Conservation (phyloP, 2,888 invertebrate genomes). For the Gymnosoma rotundatum region DNA sequence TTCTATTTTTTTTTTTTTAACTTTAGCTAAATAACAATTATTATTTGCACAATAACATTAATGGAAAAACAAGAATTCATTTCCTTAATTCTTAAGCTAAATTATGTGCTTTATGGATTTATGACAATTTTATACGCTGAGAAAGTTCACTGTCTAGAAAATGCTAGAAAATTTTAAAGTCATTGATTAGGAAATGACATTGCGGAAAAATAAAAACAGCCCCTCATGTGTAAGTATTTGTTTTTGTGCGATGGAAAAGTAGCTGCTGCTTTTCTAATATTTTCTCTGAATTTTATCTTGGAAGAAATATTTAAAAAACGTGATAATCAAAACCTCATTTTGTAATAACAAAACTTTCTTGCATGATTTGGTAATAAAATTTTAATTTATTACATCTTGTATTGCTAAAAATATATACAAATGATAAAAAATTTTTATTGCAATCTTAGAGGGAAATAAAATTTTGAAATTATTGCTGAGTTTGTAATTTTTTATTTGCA, state of each 20-base stretch:
- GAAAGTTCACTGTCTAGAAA: constrained; percentile 13
- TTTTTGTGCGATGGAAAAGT: constrained; percentile 33
- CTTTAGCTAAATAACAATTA: constrained; percentile 46
- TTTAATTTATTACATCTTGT: no score
- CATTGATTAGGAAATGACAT: constrained; percentile 60
- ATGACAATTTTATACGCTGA: constrained; percentile 27
- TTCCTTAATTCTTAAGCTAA: background rate
- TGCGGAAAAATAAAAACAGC: constrained; percentile 38
- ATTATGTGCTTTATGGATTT: constrained; percentile 1
- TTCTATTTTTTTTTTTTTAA: constrained; percentile 17
- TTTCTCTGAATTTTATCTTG: background rate
- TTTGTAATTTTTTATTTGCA: no score
- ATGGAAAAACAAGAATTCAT: constrained; percentile 4
- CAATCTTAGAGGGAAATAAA: no score
- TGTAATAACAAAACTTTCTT: no score
- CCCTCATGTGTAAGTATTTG: background rate
- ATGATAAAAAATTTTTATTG: no score
- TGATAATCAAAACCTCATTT: no score
- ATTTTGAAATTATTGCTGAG: no score
- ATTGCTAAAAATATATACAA: no score
- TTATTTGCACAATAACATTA: background rate
- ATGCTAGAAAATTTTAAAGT: constrained; percentile 50
- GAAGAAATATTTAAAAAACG: background rate
- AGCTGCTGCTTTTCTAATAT: background rate
- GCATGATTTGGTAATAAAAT: no score